Evolutionary conservation across 2,113 vertebrate species (phyloP).

Genomic region (Misgurnus mizolepis): DNA sequence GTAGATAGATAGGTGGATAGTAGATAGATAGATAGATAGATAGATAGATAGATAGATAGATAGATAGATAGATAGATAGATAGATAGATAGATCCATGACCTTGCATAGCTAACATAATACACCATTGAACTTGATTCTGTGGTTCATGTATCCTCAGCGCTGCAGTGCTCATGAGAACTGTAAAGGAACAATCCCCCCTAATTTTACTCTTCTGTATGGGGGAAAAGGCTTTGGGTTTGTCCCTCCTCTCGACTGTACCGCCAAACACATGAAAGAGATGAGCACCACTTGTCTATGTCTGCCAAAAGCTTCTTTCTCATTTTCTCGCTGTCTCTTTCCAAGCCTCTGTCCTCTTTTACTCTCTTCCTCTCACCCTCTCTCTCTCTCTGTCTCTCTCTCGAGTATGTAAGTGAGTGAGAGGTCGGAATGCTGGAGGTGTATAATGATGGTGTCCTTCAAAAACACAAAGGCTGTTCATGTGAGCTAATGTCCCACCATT

Average conservation of each 20-base stretch:
- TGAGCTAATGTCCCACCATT: slow-evolving; percentile 55
- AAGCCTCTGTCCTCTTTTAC: slow-evolving; percentile 19
- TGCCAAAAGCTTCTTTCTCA: slow-evolving; percentile 37
- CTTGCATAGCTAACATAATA: too few species aligned
- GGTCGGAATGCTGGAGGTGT: slow-evolving; percentile 48
- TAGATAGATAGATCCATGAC: too few species aligned
- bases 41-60: too few species aligned
- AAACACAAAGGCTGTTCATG: slow-evolving; percentile 53
- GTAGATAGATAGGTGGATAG: too few species aligned
- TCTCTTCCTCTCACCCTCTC: slow-evolving; percentile 32
- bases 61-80: too few species aligned
- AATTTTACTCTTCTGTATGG: background rate
- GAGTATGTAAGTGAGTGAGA: slow-evolving; percentile 41
- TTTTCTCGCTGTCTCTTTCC: slow-evolving; percentile 32
- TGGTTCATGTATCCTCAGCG: background rate
- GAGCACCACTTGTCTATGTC: slow-evolving; percentile 46
- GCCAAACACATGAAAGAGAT: slow-evolving; percentile 36
- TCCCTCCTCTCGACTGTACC: slow-evolving; percentile 23
- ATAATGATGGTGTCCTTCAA: slow-evolving; percentile 57
- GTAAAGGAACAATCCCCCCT: slow-evolving; percentile 9
- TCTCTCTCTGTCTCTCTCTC: slow-evolving; percentile 20
- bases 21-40: too few species aligned
- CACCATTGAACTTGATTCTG: background rate
- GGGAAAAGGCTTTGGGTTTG: background rate
- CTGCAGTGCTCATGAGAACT: slow-evolving; percentile 16